Evolutionary conservation across 2,888 invertebrate genomes (phyloP).

Genomic region (Ecdyonurus torrentis): DNA sequence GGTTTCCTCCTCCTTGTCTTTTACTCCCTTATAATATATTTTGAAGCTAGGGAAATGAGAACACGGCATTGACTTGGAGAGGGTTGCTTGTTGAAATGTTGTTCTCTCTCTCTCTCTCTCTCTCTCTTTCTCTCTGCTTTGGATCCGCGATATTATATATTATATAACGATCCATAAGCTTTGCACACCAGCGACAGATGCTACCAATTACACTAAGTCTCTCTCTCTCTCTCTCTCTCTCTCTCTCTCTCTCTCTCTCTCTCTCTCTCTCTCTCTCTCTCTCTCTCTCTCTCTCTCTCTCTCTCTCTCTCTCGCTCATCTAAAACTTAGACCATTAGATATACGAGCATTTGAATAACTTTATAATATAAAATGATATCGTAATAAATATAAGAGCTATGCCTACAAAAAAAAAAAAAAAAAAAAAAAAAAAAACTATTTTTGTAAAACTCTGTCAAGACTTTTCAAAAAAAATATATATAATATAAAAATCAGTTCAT

Average conservation of each 20-base stretch:
- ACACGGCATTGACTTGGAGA: no score
- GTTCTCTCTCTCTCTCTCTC: no score
- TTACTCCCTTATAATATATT: neutral
- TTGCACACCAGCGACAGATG: neutral
- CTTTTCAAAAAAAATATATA: no score
- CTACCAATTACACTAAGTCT: neutral
- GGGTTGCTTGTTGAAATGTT: no score
- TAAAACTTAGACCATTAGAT: neutral
- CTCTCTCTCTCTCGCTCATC: neutral
- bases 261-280: neutral
- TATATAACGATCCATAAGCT: neutral
- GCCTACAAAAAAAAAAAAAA: no score
- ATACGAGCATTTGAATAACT: neutral
- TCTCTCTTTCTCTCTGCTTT: neutral
- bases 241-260: constrained; percentile 5
- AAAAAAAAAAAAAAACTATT: no score
- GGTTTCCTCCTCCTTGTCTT: no score
- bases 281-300: constrained; percentile 4
- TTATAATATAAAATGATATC: neutral
- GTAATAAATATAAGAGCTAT: no score
- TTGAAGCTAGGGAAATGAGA: neutral
- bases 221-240: no score
- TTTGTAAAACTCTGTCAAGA: no score
- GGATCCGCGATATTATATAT: neutral
- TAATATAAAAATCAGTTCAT: no score